Base-by-base conservation (phyloP, 2,888 invertebrate species). In the Limenitis arthemis region DNA sequence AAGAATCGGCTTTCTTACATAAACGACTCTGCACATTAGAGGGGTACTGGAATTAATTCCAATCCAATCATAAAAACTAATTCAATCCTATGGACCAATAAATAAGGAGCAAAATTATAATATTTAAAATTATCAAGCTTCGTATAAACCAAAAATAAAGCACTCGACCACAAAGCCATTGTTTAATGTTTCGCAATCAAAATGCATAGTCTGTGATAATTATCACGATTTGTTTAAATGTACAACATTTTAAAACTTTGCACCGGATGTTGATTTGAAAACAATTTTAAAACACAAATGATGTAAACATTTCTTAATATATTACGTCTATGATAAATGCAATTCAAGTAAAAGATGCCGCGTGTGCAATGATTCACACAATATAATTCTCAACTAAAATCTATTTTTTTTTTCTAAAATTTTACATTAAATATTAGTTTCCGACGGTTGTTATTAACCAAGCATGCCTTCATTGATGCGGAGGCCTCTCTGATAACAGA, bases 231-330 rank as follows among this genome's bases (percentile, higher is more conserved):
- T 47, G 11, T 52, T 12, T 30, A 28, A 47, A 28, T 44, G 54
- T 34, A 38, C 34, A 31, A 47, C 42, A 39, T 54, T 54, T 33
- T 8, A 43, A 31, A 34, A 50, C 12, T 44, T 52, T 34, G 30
- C 41, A 30, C 9, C 5, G 29, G n/a, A 37, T 9, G 8, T 7
- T 7, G 37, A 37, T 28, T 8, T 11, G 5, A 46, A 46, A 29
- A 37, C 29, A 11, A 30, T 37, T 11, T 30, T 5, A 7, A 30
- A 29, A 20, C 28, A 42, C 20, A 51, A 54, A 11, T 11, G 55
- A 8, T 63, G 62, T 11, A 29, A 11, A 6, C 59, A 61, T 52
- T 63, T 60, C 38, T 32, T 63, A 8, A 51, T 34, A 20, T 30
- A 47, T 30, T 58, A 63, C 38, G 20, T 55, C 6, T 58, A 57